phyloP scores from a whole-genome alignment of 2,113 vertebrate species.

The Proterorhinus semilunaris region DNA sequence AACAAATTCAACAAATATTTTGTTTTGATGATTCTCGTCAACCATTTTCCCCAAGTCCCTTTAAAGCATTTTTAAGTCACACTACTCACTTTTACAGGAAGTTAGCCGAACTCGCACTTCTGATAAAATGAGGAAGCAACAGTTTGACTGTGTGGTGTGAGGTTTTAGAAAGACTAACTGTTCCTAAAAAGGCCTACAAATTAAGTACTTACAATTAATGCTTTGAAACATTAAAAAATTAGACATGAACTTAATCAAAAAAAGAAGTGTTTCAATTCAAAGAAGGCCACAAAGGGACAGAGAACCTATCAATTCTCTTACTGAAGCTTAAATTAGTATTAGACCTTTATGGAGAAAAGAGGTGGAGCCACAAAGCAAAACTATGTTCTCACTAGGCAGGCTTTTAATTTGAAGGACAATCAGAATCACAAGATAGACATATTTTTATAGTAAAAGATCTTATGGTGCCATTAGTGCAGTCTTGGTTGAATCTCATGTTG shows the following conservation, averaged over 20 bases:
- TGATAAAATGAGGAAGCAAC: neutral
- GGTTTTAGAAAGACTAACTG: neutral
- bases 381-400: neutral
- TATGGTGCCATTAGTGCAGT: too few relatives aligned
- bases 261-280: too few relatives aligned
- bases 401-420: neutral
- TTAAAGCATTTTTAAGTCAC: too few relatives aligned
- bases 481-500: too few relatives aligned
- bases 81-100: neutral
- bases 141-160: neutral
- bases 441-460: too few relatives aligned
- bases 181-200: neutral
- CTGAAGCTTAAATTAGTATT: constrained; percentile 48
- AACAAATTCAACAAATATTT: neutral
- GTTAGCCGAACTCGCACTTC: neutral
- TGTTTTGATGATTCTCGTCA: neutral
- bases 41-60: too few relatives aligned
- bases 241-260: constrained; percentile 2
- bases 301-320: constrained; percentile 44
- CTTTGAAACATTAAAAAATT: neutral
- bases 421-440: neutral
- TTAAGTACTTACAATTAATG: neutral
- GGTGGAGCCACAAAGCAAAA: neutral
- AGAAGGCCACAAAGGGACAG: constrained; percentile 19
- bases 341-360: constrained; percentile 22